Percentiles rank a stretch among this genome's conserved stretches.
Evolutionary conservation across 2,113 vertebrate species (phyloP).

Genomic region (Myocastor coypus): DNA sequence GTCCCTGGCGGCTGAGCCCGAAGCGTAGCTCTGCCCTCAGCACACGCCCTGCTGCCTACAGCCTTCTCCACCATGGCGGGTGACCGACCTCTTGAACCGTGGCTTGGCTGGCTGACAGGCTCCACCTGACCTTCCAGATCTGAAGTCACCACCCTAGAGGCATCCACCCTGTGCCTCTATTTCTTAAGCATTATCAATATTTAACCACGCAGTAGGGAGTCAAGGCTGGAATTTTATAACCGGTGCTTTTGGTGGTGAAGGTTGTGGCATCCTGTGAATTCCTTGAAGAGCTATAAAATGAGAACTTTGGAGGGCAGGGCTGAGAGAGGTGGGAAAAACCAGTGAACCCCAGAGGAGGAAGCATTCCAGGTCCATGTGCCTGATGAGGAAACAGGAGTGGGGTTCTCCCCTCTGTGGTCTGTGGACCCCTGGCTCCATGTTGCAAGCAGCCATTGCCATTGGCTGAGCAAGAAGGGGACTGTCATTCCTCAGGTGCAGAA

Average conservation of each 20-base stretch:
- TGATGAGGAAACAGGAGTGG: not conserved
- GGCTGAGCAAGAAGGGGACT: not conserved
- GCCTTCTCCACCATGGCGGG: conserved; percentile 40
- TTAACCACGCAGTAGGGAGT: conserved; percentile 69
- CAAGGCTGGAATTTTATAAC: conserved; percentile 57
- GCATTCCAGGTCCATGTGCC: not conserved
- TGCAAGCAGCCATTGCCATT: not conserved
- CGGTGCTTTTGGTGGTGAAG: conserved; percentile 22
- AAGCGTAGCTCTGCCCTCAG: conserved; percentile 67
- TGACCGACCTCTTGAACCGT: conserved; percentile 82
- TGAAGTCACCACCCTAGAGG: not conserved
- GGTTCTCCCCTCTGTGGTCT: not conserved
- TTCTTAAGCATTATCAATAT: conserved; percentile 68
- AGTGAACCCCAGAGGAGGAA: not conserved
- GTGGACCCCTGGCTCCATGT: not conserved
- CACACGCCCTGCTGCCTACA: conserved; percentile 69
- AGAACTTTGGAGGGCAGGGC: not conserved
- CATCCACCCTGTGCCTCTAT: not conserved
- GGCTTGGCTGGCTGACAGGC: not conserved
- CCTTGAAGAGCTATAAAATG: conserved; percentile 53
- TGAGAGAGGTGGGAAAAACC: not conserved
- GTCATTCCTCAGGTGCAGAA: not conserved
- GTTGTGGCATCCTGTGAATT: not conserved
- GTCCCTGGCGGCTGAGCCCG: conserved; percentile 19
- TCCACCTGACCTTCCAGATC: conserved; percentile 44